These are phyloP conservation scores for Copidosoma aretas DNA, from an alignment of 2,888 invertebrate species.

Conservation along the genomic window DNA sequence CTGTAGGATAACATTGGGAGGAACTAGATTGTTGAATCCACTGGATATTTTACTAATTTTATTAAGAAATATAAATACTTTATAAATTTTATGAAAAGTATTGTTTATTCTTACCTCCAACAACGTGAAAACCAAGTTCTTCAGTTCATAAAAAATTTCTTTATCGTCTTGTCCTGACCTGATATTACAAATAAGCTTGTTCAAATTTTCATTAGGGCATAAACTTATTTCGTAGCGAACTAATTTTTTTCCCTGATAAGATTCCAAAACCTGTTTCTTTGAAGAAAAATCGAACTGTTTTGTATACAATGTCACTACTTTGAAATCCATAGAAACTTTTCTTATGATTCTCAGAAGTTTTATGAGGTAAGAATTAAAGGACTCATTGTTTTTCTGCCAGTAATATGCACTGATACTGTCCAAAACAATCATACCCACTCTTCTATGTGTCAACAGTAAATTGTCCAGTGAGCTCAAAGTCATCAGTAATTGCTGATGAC, in stretches of 20 bases:
- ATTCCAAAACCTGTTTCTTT: constrained; percentile 42
- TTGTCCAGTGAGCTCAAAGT: constrained; percentile 59
- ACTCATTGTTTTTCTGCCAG: constrained; percentile 61
- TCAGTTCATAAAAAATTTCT: not conserved
- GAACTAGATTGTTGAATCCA: constrained; percentile 57
- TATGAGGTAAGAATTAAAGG: constrained; percentile 65
- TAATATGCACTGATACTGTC: constrained; percentile 66
- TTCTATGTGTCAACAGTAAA: constrained; percentile 58
- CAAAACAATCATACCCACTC: constrained; percentile 62
- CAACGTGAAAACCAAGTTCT: too few relatives aligned
- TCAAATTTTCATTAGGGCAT: constrained; percentile 29
- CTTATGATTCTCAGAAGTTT: constrained; percentile 62
- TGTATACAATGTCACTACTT: constrained; percentile 65
- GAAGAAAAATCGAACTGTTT: constrained; percentile 65
- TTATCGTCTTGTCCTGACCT: constrained; percentile 4
- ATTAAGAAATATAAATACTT: constrained; percentile 48
- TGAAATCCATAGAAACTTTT: constrained; percentile 64
- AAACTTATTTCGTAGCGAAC: constrained; percentile 62
- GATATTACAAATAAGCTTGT: constrained; percentile 36
- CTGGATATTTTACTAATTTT: constrained; percentile 54
- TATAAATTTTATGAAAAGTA: constrained; percentile 17
- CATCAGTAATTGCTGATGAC: constrained; percentile 57
- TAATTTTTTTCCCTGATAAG: constrained; percentile 32
- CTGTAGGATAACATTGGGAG: constrained; percentile 53
- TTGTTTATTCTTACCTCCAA: too few relatives aligned